Evolutionary conservation across 2,113 vertebrate species (phyloP).

Genomic region (Ifrita kowaldi): DNA sequence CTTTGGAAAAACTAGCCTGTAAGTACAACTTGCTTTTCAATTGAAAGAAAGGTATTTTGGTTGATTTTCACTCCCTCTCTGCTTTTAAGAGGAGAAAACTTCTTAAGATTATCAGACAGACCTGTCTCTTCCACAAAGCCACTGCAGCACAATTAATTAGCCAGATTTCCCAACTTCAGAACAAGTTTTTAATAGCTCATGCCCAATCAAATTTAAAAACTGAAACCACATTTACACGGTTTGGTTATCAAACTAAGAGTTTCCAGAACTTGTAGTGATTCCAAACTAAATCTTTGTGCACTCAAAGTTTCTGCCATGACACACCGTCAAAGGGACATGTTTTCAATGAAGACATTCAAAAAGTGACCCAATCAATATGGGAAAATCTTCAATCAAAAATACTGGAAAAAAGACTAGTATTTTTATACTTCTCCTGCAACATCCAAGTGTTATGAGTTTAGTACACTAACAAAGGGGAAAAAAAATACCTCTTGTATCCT

Average conservation of each 20-base stretch:
- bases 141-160: not conserved
- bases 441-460: fast-evolving
- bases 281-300: not conserved
- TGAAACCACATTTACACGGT: not conserved
- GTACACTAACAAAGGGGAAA: not conserved
- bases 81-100: not conserved
- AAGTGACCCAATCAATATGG: not conserved
- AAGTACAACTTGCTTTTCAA: not conserved
- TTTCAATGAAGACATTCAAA: not conserved
- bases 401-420: not conserved
- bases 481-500: constrained; percentile 83
- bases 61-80: not conserved
- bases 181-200: not conserved
- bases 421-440: not conserved
- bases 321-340: fast-evolving
- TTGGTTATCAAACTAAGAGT: not conserved
- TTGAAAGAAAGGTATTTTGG: not conserved
- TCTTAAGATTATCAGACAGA: not conserved
- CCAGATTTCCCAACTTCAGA: not conserved
- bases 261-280: not conserved
- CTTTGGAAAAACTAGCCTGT: not conserved
- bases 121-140: not conserved
- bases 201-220: not conserved
- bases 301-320: not conserved
- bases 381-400: not conserved